A percentile compares a stretch with the other conserved stretches of the same genome.
Conservation (phyloP, 2,797 vertebrate genomes). For the Amazona finschi region DNA sequence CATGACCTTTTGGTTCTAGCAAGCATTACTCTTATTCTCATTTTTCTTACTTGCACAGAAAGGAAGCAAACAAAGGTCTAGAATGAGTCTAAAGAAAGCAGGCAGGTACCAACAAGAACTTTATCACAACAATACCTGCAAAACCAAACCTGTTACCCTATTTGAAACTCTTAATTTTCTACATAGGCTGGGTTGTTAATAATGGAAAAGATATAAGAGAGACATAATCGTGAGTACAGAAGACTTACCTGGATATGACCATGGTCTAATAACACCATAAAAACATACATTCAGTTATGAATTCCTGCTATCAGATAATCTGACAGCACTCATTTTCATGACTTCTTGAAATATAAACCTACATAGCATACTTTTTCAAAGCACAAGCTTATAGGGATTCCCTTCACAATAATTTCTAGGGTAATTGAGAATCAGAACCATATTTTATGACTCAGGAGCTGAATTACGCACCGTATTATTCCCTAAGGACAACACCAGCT, state of each 20-base stretch:
- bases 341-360: not conserved
- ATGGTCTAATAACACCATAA: not conserved
- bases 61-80: not conserved
- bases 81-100: not conserved
- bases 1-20: not conserved
- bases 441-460: not conserved
- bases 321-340: not conserved
- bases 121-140: not conserved
- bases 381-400: not conserved
- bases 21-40: not conserved
- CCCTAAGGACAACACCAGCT: not conserved
- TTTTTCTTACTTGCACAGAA: not conserved
- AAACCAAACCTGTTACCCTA: not conserved
- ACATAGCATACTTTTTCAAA: not conserved
- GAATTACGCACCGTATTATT: rapidly evolving
- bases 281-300: not conserved
- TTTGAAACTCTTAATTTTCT: not conserved
- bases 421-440: not conserved
- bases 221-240: not conserved
- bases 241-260: not conserved
- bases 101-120: not conserved
- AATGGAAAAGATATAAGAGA: not conserved
- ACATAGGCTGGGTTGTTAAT: not conserved
- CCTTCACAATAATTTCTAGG: not conserved
- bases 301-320: not conserved